Conservation (phyloP, 1,140 invertebrate genomes). For the Elysia chlorotica region DNA sequence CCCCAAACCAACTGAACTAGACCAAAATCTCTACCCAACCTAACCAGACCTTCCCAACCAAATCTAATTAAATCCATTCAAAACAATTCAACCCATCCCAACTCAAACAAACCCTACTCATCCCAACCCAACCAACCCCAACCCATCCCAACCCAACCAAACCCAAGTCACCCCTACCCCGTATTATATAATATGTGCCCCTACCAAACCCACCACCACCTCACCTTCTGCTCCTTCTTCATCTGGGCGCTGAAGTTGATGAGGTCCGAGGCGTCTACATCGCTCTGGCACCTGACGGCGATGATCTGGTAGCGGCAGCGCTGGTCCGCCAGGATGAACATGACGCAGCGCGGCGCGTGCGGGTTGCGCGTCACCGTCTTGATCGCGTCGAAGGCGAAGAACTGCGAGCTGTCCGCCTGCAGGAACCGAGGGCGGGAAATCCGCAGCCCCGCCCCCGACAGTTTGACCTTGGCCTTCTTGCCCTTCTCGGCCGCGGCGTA, state of each 20-base stretch:
- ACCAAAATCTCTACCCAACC: too few species aligned
- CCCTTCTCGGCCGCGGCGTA: constrained; percentile 29
- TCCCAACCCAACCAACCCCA: too few species aligned
- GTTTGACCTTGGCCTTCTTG: constrained; percentile 30
- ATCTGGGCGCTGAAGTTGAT: constrained; percentile 26
- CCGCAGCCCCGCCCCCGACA: constrained; percentile 28
- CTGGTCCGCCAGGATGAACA: constrained; percentile 35
- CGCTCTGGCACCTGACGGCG: constrained; percentile 29
- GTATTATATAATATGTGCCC: too few species aligned
- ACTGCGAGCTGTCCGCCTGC: constrained; percentile 16
- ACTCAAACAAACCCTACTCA: too few species aligned
- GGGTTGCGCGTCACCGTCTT: constrained; percentile 35
- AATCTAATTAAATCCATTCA: too few species aligned
- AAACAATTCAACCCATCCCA: too few species aligned
- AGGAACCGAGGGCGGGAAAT: constrained; percentile 26
- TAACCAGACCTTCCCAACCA: too few species aligned
- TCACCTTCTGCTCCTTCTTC: neutral
- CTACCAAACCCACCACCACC: too few species aligned
- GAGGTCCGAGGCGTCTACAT: constrained; percentile 28
- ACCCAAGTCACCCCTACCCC: too few species aligned
- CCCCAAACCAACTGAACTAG: too few species aligned
- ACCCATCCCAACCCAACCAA: too few species aligned
- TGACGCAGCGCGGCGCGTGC: constrained; percentile 31
- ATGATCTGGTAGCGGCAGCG: constrained; percentile 30
- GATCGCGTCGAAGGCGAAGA: constrained; percentile 24